Evolutionary conservation across 2,888 invertebrate species (phyloP).

Genomic region (Leptopterna dolabrata): DNA sequence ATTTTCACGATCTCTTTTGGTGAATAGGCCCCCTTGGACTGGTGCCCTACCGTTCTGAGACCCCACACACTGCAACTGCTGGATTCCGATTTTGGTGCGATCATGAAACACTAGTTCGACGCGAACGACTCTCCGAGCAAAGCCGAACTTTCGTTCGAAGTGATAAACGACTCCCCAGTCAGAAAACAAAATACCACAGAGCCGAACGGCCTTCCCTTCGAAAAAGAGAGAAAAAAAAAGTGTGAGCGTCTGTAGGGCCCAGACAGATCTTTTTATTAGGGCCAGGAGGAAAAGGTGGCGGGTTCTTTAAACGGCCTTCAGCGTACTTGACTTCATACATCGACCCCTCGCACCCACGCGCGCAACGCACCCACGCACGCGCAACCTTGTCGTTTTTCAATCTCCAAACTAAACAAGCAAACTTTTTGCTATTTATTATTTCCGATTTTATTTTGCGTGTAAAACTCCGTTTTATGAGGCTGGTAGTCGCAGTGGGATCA

Average conservation of each 20-base stretch:
- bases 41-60: too few species aligned
- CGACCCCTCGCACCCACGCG: neutral
- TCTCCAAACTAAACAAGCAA: neutral
- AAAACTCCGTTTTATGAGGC: neutral
- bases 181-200: neutral
- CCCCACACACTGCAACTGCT: too few species aligned
- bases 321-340: neutral
- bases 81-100: too few species aligned
- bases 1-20: too few species aligned
- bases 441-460: neutral
- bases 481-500: neutral
- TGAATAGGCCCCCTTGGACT: too few species aligned
- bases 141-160: neutral
- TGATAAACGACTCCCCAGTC: neutral
- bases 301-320: conserved; percentile 14
- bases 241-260: neutral
- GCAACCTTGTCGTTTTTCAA: neutral
- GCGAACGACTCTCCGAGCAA: neutral
- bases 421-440: neutral
- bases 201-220: neutral
- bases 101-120: too few species aligned
- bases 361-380: neutral
- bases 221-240: neutral
- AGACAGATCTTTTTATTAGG: neutral
- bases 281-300: neutral